These are phyloP conservation scores for Plebejus melissa DNA, from an alignment of 2,888 invertebrate genomes.

Conservation along the genomic window DNA sequence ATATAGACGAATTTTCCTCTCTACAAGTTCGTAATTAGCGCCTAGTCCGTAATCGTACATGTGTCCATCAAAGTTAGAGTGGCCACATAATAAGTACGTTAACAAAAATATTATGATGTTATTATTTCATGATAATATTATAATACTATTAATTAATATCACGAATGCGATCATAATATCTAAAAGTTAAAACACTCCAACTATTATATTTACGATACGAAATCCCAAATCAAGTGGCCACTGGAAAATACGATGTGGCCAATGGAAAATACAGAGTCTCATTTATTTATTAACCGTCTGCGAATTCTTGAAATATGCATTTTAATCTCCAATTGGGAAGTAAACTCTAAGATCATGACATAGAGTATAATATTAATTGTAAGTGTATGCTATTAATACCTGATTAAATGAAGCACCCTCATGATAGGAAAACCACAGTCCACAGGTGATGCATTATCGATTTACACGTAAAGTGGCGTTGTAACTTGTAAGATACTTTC, in stretches of 20 bases:
- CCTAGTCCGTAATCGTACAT: too few species aligned
- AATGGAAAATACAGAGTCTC: conserved; percentile 13
- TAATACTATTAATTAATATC: too few species aligned
- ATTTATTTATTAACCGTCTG: background rate
- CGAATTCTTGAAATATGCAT: background rate
- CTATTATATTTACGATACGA: background rate
- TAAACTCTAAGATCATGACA: background rate
- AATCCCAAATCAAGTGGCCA: conserved; percentile 3
- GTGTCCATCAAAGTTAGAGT: too few species aligned
- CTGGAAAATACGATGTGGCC: background rate
- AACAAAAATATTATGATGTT: too few species aligned
- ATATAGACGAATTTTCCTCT: too few species aligned
- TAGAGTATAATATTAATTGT: background rate
- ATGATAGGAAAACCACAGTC: background rate
- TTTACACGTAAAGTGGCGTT: background rate
- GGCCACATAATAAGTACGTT: too few species aligned
- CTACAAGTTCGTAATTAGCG: too few species aligned
- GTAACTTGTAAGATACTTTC: background rate
- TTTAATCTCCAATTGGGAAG: background rate
- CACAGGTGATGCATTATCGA: conserved; percentile 7
- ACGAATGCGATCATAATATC: too few species aligned
- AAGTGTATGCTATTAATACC: conserved; percentile 2
- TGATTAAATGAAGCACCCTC: background rate
- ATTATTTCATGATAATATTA: too few species aligned
- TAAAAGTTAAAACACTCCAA: too few species aligned